Base-by-base conservation (phyloP, 2,888 invertebrate genomes). In the Volucella inanis region DNA sequence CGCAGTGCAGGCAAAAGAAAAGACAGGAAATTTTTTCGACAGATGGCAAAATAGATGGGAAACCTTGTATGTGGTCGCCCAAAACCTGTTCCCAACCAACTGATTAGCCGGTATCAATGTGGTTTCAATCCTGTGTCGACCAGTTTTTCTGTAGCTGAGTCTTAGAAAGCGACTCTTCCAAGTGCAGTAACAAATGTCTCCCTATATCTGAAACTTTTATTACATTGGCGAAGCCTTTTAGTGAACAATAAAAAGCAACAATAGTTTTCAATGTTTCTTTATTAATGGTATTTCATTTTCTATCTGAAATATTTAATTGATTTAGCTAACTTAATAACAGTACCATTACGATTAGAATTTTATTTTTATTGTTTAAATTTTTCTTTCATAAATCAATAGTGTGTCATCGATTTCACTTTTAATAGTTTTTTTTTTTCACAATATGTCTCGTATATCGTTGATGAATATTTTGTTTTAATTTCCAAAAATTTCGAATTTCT, bases 321-420 rank as follows among this genome's bases (percentile, higher is more conserved):
- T 75, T 79, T 79, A 84, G 39, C 84, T 84, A 84, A 45, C 79
- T 75, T 75, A 79, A 79, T 65, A 70, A 77, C 77, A 77, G 61
- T 77, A 77, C 70, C 68, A 77, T 70, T 62, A 49, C 70, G 68
- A 49, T 75, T 55, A 74, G 47, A 77, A 54, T 52, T 61, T 59
- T 52, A 43, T 43, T 39, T 50, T 71, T 38, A 38, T 18, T 61
- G 12, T 47, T 47, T 3, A 41, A 31, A n/a, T 45, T 47, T 59
- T 59, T 50, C 47, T 62, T 64, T 61, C 15, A 61, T 22, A 52
- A 59, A 41, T 77, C 18, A 70, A 39, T 55, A 31, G 22, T 67
- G 43, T 22, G 43, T 22, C 39, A 54, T 76, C 12, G 54, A 57
- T 68, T 55, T 76, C 15, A 52, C 54, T 67, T 18, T 79, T 55